These are phyloP conservation scores for Pararge aegeria DNA, from an alignment of 1,140 invertebrate genomes.

Conservation along the genomic window DNA sequence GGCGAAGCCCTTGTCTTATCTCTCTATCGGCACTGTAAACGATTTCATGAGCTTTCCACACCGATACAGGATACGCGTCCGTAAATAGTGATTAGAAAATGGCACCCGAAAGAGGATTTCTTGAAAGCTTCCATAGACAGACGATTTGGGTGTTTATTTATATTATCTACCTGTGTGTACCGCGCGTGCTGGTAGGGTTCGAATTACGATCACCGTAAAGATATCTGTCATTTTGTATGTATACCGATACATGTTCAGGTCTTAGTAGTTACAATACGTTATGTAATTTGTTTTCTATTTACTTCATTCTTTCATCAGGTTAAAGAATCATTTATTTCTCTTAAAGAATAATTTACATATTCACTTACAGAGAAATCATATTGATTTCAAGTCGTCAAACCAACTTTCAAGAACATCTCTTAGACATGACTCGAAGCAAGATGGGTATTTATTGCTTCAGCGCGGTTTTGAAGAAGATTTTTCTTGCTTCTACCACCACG, in stretches of 20 bases:
- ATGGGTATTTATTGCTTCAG: too few relatives aligned
- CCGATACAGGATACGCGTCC: conserved; percentile 55
- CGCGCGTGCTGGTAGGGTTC: conserved; percentile 39
- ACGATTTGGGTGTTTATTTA: conserved; percentile 53
- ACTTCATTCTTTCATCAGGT: too few relatives aligned
- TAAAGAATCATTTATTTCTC: too few relatives aligned
- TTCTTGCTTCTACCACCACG: too few relatives aligned
- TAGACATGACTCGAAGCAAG: too few relatives aligned
- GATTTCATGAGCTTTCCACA: conserved; percentile 49
- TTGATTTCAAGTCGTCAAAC: too few relatives aligned
- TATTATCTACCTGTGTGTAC: conserved; percentile 25
- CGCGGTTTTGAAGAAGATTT: too few relatives aligned
- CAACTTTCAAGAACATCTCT: too few relatives aligned
- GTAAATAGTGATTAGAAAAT: conserved; percentile 67
- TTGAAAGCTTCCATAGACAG: conserved; percentile 46
- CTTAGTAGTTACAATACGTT: too few relatives aligned
- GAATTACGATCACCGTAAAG: conserved; percentile 17
- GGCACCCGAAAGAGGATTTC: conserved; percentile 40
- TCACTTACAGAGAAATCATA: too few relatives aligned
- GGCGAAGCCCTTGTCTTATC: conserved; percentile 67
- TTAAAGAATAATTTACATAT: too few relatives aligned
- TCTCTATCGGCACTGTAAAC: conserved; percentile 57
- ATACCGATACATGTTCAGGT: not conserved
- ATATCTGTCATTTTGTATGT: conserved; percentile 13
- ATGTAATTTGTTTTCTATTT: too few relatives aligned